These are phyloP conservation scores for Chloroceryle inda DNA, from an alignment of 2,797 vertebrate species.

Conservation along the genomic window DNA sequence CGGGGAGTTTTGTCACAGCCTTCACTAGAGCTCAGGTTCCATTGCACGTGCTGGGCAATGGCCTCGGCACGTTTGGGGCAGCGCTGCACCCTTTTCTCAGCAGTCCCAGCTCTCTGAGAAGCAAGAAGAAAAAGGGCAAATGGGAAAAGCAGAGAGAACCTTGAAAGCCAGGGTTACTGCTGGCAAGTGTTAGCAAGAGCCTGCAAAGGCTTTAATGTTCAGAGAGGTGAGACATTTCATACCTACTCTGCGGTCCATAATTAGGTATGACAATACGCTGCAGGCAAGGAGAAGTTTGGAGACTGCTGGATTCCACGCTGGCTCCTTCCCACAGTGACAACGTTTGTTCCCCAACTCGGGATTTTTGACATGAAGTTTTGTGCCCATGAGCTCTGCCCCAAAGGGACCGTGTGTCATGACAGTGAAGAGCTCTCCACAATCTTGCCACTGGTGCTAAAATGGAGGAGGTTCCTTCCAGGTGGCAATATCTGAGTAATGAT, in stretches of 20 bases:
- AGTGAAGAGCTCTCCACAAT: background rate
- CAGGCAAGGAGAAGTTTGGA: slow-evolving; percentile 46
- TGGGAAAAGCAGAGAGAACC: background rate
- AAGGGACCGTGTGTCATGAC: background rate
- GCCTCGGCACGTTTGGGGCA: background rate
- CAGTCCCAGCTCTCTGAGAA: background rate
- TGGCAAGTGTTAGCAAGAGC: background rate
- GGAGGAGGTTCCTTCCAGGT: background rate
- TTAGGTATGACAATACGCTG: background rate
- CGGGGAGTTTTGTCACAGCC: fast-evolving
- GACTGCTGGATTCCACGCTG: background rate
- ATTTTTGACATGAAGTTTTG: background rate
- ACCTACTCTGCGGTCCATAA: background rate
- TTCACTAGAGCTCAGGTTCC: background rate
- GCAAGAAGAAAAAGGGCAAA: background rate
- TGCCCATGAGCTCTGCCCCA: slow-evolving; percentile 34
- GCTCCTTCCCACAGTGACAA: background rate
- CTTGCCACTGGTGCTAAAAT: background rate
- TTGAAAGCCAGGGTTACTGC: background rate
- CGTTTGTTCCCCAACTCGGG: background rate
- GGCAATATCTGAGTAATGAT: background rate
- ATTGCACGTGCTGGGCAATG: fast-evolving
- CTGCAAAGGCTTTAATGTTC: slow-evolving; percentile 4
- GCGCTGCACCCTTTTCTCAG: background rate
- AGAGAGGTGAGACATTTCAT: background rate